phyloP scores from a whole-genome alignment of 2,797 vertebrate genomes.

The Falco berigora region DNA sequence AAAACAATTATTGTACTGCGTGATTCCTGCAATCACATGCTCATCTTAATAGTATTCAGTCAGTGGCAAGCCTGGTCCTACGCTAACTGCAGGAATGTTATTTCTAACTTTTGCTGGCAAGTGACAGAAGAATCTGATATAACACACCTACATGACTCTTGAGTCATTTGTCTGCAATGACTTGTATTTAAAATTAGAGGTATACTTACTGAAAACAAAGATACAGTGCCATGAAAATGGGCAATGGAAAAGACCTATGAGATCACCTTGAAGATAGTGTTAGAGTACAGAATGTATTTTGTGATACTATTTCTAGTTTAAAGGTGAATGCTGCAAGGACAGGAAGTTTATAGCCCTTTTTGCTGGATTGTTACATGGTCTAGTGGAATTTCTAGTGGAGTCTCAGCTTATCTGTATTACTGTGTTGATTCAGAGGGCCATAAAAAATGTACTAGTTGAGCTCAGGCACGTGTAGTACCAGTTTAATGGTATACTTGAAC shows the following conservation, averaged over 20 bases:
- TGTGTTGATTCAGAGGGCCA: not conserved
- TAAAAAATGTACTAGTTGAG: not conserved
- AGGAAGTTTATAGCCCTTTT: not conserved
- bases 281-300: not conserved
- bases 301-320: not conserved
- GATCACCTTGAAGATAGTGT: not conserved
- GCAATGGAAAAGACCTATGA: not conserved
- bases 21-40: not conserved
- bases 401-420: not conserved
- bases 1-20: not conserved
- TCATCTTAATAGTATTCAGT: not conserved
- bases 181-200: not conserved
- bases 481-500: not conserved
- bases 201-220: not conserved
- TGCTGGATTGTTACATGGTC: not conserved
- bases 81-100: not conserved
- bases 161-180: not conserved
- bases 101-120: not conserved
- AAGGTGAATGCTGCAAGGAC: not conserved
- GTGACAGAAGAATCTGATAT: not conserved
- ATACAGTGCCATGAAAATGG: not conserved
- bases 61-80: not conserved
- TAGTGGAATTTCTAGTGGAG: not conserved
- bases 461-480: not conserved
- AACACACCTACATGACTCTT: not conserved